These are phyloP conservation scores for Athalia circularis DNA, from an alignment of 2,888 invertebrate genomes.

Conservation along the genomic window DNA sequence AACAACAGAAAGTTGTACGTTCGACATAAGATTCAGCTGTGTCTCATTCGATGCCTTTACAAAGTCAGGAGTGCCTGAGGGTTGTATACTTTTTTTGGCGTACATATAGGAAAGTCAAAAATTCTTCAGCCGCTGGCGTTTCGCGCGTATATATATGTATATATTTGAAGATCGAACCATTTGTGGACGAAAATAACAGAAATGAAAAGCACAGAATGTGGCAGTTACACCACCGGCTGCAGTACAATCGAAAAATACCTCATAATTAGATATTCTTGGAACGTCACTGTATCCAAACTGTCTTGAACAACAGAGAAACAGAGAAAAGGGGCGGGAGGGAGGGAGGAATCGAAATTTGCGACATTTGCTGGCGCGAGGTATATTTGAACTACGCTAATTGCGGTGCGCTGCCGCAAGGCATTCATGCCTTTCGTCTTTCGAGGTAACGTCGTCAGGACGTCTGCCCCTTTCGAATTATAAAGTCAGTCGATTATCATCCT, in stretches of 20 bases:
- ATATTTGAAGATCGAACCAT: conserved; percentile 15
- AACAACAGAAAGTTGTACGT: conserved; percentile 22
- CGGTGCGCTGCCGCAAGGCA: background rate
- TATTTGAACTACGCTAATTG: conserved; percentile 28
- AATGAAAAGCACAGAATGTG: conserved; percentile 1
- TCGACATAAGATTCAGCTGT: conserved; percentile 24
- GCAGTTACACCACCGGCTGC: background rate
- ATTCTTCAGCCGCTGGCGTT: conserved; percentile 30
- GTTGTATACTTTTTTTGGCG: background rate
- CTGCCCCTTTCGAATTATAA: conserved; percentile 33
- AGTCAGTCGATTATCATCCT: conserved; percentile 42
- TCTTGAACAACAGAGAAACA: conserved; percentile 34
- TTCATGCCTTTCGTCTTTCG: conserved; percentile 22
- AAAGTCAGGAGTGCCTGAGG: conserved; percentile 1
- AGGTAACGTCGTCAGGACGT: conserved; percentile 9
- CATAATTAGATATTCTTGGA: conserved; percentile 33
- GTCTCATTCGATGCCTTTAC: conserved; percentile 7
- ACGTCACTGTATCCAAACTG: background rate
- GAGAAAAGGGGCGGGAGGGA: conserved; percentile 50
- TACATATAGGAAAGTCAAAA: conserved; percentile 33
- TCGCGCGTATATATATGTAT: background rate
- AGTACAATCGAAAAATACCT: conserved; percentile 25
- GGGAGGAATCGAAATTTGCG: conserved; percentile 18
- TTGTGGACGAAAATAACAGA: conserved; percentile 3
- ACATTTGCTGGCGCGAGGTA: conserved; percentile 7